A percentile compares a stretch with the other conserved stretches of the same genome.
phyloP scores from a whole-genome alignment of 2,888 invertebrate genomes.

The Meteorus cinctellus region DNA sequence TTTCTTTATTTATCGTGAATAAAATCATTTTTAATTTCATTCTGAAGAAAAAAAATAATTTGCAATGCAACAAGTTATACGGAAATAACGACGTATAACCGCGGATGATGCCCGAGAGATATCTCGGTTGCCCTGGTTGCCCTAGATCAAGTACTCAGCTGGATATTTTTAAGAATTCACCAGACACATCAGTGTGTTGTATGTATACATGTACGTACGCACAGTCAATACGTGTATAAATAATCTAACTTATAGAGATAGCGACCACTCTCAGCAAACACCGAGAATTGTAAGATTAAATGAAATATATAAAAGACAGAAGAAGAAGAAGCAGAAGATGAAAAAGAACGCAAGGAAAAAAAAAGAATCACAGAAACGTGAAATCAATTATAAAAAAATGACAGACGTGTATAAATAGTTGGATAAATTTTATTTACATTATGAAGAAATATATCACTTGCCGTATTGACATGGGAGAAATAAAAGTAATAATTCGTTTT shows the following conservation, averaged over 20 bases:
- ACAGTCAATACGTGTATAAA: conserved; percentile 23
- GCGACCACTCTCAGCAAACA: background rate
- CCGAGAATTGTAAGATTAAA: background rate
- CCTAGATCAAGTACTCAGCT: conserved; percentile 68
- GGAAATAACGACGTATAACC: conserved; percentile 5
- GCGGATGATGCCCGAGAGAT: background rate
- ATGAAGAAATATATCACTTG: too few relatives aligned
- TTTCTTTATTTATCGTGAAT: conserved; percentile 2
- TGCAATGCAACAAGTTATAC: conserved; percentile 10
- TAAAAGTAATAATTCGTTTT: too few relatives aligned
- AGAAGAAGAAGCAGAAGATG: background rate
- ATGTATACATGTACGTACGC: conserved; percentile 39
- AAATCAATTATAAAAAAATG: too few relatives aligned
- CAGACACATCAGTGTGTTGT: conserved; percentile 42
- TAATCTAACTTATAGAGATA: background rate
- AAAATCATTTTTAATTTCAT: background rate
- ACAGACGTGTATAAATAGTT: too few relatives aligned
- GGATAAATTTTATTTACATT: too few relatives aligned
- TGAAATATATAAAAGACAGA: background rate
- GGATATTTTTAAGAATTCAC: conserved; percentile 67
- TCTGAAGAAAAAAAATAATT: conserved; percentile 1
- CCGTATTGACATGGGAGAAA: too few relatives aligned
- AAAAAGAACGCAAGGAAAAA: background rate
- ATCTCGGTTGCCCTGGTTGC: conserved; percentile 65
- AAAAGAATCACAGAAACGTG: background rate